A percentile compares a stretch with the other conserved stretches of the same genome.
Conservation (phyloP, 2,888 invertebrate genomes). For the Pseudococcus viburni region DNA sequence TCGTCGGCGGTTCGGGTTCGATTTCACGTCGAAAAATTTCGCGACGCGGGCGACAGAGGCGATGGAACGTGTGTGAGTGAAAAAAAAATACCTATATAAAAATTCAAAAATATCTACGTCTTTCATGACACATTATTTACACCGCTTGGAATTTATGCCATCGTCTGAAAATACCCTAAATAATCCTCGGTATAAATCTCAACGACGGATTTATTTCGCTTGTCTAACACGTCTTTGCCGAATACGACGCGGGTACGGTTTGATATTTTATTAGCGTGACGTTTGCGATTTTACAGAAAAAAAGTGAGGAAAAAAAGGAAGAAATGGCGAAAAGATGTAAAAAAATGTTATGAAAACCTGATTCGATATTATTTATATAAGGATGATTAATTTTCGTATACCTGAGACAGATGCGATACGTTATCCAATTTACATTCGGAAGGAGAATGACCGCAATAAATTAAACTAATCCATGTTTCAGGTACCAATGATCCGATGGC, state of each 20-base stretch:
- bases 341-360: neutral
- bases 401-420: conserved; percentile 71
- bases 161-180: conserved; percentile 7
- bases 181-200: conserved; percentile 45
- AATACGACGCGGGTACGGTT: neutral
- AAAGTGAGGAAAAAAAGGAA: neutral
- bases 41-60: neutral
- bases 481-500: conserved; percentile 73
- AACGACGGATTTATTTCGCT: conserved; percentile 35
- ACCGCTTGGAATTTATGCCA: conserved; percentile 26
- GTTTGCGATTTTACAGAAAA: neutral
- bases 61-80: neutral
- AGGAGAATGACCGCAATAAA: conserved; percentile 81
- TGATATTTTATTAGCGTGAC: conserved; percentile 38
- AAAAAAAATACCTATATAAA: neutral
- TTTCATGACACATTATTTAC: conserved; percentile 44
- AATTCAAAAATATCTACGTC: neutral
- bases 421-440: conserved; percentile 78
- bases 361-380: neutral
- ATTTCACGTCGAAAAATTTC: neutral
- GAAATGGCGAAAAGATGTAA: neutral
- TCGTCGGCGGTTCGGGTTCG: neutral
- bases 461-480: conserved; percentile 84
- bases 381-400: neutral
- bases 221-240: neutral